Evolutionary conservation across 2,888 invertebrate genomes (phyloP), one percentile per base, ranked within the genome.

Genomic region (Itoplectis maculator): DNA sequence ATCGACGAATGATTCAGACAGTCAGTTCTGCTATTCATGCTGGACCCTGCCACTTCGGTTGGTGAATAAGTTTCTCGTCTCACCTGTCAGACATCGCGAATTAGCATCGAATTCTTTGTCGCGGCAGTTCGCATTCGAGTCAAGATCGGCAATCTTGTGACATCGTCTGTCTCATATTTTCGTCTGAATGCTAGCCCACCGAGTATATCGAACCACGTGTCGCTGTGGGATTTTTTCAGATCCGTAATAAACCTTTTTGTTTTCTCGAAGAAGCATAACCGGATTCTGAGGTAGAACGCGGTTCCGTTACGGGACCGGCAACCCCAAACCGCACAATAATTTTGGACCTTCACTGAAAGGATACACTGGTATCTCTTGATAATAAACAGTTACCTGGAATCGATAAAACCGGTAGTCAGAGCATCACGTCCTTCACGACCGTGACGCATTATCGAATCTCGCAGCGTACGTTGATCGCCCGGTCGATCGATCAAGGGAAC

Each of bases 51-150:
- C 35, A 18, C 51, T 56, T 13, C 4, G 6, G n/a, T 66, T 54
- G 47, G 49, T 37, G 45, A 65, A 63, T 66, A 82, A 79, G 82
- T 70, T 82, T 77, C 61, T 54, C 73, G 56, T 63, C 49, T 29
- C 29, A 54, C 77, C 54, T 59, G 59, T 49, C 49, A 35, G 63
- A 56, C 49, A 72, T 49, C 35, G 49, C 9, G 54, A 47, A 61
- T 70, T 66, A 65, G 37, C 63, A 75, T 78, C 15, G 20, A 66
- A 72, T 81, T 70, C 54, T 69, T 51, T 49, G 23, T 35, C 13
- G 23, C 47, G 15, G 42, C 18, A 9, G 20, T 9, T 13, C n/a
- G 63, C 42, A 29, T 59, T 23, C 29, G 42, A 11, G 35, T 35
- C 35, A 59, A 79, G 47, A 82, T 82, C 73, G 45, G 69, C 49